Evolutionary conservation across 2,113 vertebrate species (phyloP), one percentile per base, ranked within the genome.

Genomic region (Hemibagrus wyckioides): DNA sequence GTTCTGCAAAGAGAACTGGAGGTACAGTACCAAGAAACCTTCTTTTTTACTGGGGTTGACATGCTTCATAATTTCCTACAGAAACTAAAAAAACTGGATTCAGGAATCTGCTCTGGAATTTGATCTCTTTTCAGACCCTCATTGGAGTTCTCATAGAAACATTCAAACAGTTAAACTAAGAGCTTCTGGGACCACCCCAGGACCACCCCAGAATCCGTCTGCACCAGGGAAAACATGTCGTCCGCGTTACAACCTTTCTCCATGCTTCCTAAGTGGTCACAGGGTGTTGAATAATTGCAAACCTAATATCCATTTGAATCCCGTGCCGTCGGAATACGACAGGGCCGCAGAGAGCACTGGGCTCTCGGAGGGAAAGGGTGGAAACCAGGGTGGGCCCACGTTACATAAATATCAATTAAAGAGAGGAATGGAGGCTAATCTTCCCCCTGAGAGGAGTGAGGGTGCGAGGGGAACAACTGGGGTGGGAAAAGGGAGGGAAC

Each of bases 391-490:
- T 92, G 91, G 91, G 88, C 91, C 92, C 82, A 81, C 90, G 94
- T 94, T 95, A 96, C 95, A 96, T 96, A 96, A 95, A 96, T 96
- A 96, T 96, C 95, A 97, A 96, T 97, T 96, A 96, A 96, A 94
- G 93, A 93, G 94, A 93, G 94, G 95, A 95, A 95, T 94, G 96
- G 91, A 93, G 94, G 94, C 95, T 97, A 96, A 95, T 94, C 94
- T 94, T 89, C 93, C 94, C 93, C 94, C 50, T 67, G 94, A 93
- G 94, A 94, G 91, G 94, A 75, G 93, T 87, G 85, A 88, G 87
- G 90, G 87, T 85, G 89, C 63, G 41, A 91, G 90, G 92, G 85
- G 75, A 80, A 91, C 67, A 88, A 52, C 54, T 57, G 83, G 61
- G 69, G 59, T 80, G 84, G 67, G 73, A 84, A 77, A 75, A 83